Base-by-base conservation (phyloP, 2,888 invertebrate genomes). In the Macrosiphum euphorbiae region DNA sequence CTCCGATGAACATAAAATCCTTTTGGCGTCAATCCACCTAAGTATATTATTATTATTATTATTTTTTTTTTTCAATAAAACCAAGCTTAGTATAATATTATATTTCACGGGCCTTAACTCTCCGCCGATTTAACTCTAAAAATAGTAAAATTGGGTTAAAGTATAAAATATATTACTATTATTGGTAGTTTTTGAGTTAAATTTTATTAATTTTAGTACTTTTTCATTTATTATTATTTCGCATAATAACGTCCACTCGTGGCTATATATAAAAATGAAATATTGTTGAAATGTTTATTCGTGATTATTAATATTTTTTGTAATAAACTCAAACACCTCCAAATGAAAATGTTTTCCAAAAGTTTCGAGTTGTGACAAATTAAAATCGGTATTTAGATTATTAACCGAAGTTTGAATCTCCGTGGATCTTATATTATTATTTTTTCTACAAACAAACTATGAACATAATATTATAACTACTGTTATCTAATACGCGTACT, bases 1-100 rank as follows among this genome's bases (percentile, higher is more conserved):
- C 92, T 92, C 92, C 88, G 55, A 78, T 55, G 92, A 92, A 92
- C 92, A 52, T 88, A 78, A 92, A 92, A 92, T 92, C 92, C 78
- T 92, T 67, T 92, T 78, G 88, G 92, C 88, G 92, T 88, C 92
- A 55, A 88, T 88, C 88, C 88, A 44, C 88, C 88, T 67, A 50
- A 61, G 47, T 67, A 61, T 61, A 41, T 92, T 87, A 86, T 28
- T 86, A 47, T 61, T 61, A 47, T 90, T 67, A 16, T 44, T 44
- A 44, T 44, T 44, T 90, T 67, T 52, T 28, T 28, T 61, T 87
- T 50, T 61, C 87, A 41, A 92, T 87, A 67, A 92, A 52, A 67
- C 26, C 67, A 8, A 52, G 58, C 35, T 35, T 78, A 78, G 78
- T 78, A 16, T 67, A 78, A 78, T 78, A 78, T 78, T 87, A 26